Base-by-base conservation (phyloP, 2,113 vertebrate species). In the Pseudorectes ferrugineus region DNA sequence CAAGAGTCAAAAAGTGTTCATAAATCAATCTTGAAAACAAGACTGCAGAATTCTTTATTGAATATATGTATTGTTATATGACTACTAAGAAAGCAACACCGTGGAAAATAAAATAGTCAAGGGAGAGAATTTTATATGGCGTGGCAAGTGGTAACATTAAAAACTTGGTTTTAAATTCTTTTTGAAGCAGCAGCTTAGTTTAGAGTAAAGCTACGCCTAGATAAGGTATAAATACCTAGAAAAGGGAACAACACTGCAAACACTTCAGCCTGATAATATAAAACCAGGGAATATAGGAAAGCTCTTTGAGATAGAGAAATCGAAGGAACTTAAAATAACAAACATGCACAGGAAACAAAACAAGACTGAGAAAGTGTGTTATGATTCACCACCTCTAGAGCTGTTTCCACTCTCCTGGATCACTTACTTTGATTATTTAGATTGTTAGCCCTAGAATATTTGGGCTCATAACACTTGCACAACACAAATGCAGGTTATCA, bases 331-430 rank as follows among this genome's bases (percentile, higher is more conserved):
- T 95, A 89, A 89, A 89, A 91, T 87, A 92, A 95, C 52, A 93
- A 91, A 79, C 74, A 91, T 1, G 18, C 46, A 88, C 85, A 95
- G 93, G 94, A 96, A 96, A 93, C 80, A 95, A 95, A 95, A 96
- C 81, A 91, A 84, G 63, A 88, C 76, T 78, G 73, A 91, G 72
- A 94, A 89, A 81, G 76, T 2, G 8, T 62, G 78, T 74, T 90
- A 89, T 93, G 92, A 96, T 93, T 95, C 93, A 95, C 38, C 58
- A 62, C 42, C 54, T 73, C 51, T 23, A 57, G 63, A 89, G 54
- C 74, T 43, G 35, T 79, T 92, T 92, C 88, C 71, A 88, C 81
- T 88, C 88, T 70, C 74, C 71, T 51, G 54, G 71, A 92, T 85
- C 89, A 38, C 38, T 92, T 29, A 48, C 36, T 72, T 54, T 57